A percentile compares a stretch with the other conserved stretches of the same genome.
phyloP scores from a whole-genome alignment of 2,113 vertebrate species.

The Nothobranchius furzeri region DNA sequence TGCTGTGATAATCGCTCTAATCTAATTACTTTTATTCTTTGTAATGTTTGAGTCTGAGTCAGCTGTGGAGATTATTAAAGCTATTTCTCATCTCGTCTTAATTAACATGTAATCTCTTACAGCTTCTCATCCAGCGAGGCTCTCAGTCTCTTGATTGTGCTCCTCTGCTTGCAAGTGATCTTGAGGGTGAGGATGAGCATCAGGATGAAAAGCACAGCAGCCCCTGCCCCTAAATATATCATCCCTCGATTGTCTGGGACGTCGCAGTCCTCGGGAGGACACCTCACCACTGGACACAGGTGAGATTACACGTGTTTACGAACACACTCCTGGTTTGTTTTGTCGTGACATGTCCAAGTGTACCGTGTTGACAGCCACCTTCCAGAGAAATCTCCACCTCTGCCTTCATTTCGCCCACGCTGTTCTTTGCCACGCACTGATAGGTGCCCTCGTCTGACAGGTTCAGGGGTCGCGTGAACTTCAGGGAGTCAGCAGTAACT shows the following conservation, averaged over 20 bases:
- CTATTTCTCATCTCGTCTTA: slow-evolving; percentile 22
- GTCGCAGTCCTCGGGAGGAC: neutral
- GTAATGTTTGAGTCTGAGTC: neutral
- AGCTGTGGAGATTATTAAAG: slow-evolving; percentile 3
- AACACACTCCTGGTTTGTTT: neutral
- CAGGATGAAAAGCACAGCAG: slow-evolving; percentile 78
- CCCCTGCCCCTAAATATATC: slow-evolving; percentile 80
- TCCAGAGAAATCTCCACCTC: slow-evolving; percentile 71
- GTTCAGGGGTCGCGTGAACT: slow-evolving; percentile 78
- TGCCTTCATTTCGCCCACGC: slow-evolving; percentile 70
- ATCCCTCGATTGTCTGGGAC: slow-evolving; percentile 67
- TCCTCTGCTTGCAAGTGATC: slow-evolving; percentile 87
- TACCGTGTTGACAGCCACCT: slow-evolving; percentile 59
- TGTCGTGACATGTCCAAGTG: neutral
- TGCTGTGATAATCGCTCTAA: neutral
- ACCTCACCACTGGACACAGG: slow-evolving; percentile 29
- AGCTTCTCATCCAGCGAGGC: slow-evolving; percentile 82
- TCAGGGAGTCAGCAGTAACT: slow-evolving; percentile 76
- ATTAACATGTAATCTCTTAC: slow-evolving; percentile 64
- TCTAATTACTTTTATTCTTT: no score
- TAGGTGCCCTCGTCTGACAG: slow-evolving; percentile 80
- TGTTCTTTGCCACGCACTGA: slow-evolving; percentile 81
- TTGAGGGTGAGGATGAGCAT: slow-evolving; percentile 81
- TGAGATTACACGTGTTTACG: neutral
- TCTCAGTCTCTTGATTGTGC: slow-evolving; percentile 84